Base-by-base conservation (phyloP, 1,140 invertebrate genomes). In the Dysdera silvatica region DNA sequence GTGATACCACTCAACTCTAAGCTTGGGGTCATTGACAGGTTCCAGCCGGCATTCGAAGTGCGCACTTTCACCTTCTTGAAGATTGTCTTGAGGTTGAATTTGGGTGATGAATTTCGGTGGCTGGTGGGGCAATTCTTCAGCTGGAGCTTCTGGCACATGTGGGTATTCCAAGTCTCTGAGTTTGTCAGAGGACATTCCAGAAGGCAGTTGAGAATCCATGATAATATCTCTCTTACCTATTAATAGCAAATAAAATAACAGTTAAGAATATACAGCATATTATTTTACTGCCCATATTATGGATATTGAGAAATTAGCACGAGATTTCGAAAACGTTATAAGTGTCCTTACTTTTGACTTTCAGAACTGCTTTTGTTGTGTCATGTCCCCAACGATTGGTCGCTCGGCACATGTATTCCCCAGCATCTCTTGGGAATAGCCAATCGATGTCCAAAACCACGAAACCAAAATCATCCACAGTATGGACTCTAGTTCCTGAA, bases 1-100 rank as follows among this genome's bases (percentile, higher is more conserved):
- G 70, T 88, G 83, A 71, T 89, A 95, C 93, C 93, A 96, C 75
- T 95, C 89, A 31, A 96, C 86, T 23, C 84, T 82, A 65, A 98
- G 79, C 64, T 87, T 92, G 1, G 94, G 86, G 82, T 99, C 95
- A 68, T 90, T 89, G 76, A 93, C 89, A 1, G 95, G 96, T 73
- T 95, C 88, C 4, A 99, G 87, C 58, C 87, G 84, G 71, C 92
- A 96, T 76, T 98, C 93, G 72, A 99, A 98, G 55, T 91, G 85
- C 0, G 95, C 86, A 0, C 87, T 84, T 77, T 98, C 91, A 10
- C 88, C 87, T 79, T 96, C 92, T 45, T 61, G 35, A n/a, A 67
- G 56, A 31, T 67, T 67, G 16, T 67, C 66, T 28, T 67, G 65
- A 18, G 70, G 68, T 60, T 75, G 72, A 69, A 82, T 76, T 65